Evolutionary conservation across 53 echinoderm and acorn worm genomes (phyloP), one percentile per base, ranked within the genome.

Genomic region (Echinarachnius parma): DNA sequence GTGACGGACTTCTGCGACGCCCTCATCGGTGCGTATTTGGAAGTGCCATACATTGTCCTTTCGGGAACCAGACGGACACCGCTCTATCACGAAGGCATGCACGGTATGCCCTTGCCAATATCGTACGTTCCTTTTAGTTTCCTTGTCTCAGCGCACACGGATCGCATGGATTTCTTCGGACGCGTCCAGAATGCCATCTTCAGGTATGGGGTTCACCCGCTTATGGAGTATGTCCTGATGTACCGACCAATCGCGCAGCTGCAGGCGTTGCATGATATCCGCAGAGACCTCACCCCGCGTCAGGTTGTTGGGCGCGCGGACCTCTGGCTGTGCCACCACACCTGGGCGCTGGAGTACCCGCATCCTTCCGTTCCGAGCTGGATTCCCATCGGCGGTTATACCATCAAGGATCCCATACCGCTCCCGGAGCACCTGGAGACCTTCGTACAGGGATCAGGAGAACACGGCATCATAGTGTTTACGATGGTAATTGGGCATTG

Each of bases 311-410:
- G 54, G 15, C 37, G 50, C 1, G 72, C 79, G 10, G 60, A 75
- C 18, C 79, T 88, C 21, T 76, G 79, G 79, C 30, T 88, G 65
- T 67, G 44, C 28, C 58, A 83, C 36, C 58, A 75, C 67, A 79
- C 82, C 36, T 79, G 81, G 37, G 60, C 65, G 20, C 31, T 88
- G 47, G 88, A 83, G 60, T 82, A 78, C 36, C 79, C 88, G 28
- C 50, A 80, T 36, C 88, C 88, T 2, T 55, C 67, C 24, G 42
- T 61, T 37, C 88, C 88, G 4, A 88, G 83, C 60, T 64, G 63
- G 19, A 80, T 80, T 25, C 81, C 81, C 0, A 80, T 80, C 3
- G 47, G 48, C 1, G 81, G 81, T 4, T 16, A 32, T 19, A 47
- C 71, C 50, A 47, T 72, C 21, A 28, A 48, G 24, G 27, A 59